phyloP scores from a whole-genome alignment of 2,888 invertebrate genomes.

The Thecophora atra region DNA sequence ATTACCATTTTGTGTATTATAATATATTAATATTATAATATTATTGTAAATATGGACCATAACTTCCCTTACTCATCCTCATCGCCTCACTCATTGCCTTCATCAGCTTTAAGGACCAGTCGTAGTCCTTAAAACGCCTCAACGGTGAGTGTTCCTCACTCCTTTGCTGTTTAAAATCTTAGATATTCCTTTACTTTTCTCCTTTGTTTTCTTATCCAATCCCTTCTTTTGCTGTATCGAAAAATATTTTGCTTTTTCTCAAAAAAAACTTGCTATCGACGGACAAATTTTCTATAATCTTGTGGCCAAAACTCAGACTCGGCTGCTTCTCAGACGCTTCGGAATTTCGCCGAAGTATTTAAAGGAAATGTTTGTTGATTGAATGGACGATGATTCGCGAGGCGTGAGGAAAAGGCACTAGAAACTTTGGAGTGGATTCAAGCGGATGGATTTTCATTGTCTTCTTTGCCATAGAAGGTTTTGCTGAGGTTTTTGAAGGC shows the following conservation, averaged over 20 bases:
- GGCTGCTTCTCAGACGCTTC: conserved; percentile 1
- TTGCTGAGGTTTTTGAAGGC: too few relatives aligned
- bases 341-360: conserved; percentile 25
- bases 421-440: background rate
- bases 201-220: background rate
- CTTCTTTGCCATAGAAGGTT: too few relatives aligned
- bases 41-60: too few relatives aligned
- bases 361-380: conserved; percentile 9
- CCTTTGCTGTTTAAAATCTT: background rate
- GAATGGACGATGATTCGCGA: background rate
- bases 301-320: conserved; percentile 1
- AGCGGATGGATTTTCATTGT: too few relatives aligned
- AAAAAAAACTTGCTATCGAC: conserved; percentile 30
- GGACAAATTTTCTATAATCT: background rate
- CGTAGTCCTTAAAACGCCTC: too few relatives aligned
- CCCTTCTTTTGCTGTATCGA: background rate
- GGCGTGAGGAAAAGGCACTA: background rate
- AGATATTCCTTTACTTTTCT: conserved; percentile 15
- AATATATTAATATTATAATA: too few relatives aligned
- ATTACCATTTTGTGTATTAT: too few relatives aligned
- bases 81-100: background rate
- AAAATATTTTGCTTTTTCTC: conserved; percentile 30
- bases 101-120: too few relatives aligned
- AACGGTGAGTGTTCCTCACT: too few relatives aligned
- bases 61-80: too few relatives aligned